Evolutionary conservation across 2,113 vertebrate species (phyloP), one percentile per base, ranked within the genome.

Genomic region (Scomber colias): DNA sequence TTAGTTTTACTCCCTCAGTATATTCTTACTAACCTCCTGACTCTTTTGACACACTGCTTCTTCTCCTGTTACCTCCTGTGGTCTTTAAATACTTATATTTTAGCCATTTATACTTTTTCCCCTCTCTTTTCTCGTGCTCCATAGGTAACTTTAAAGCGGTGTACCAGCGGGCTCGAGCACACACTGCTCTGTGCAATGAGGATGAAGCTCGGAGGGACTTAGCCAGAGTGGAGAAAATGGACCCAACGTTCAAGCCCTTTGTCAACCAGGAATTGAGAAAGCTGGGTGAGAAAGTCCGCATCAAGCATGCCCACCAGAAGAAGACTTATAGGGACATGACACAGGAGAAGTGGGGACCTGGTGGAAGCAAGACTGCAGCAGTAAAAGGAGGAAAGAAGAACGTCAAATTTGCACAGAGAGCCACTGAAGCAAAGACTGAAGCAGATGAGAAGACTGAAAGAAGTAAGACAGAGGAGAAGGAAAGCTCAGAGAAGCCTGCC

Each of bases 131-230:
- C 54, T 76, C 45, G 7, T 30, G 11, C 50, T 51, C 48, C 65
- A 21, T 72, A 97, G 97, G 94, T 79, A 96, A 97, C 0, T 89
- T 95, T 71, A 96, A 96, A 77, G 96, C 95, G 0, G 90, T 95
- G 74, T 96, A 96, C 92, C 96, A 97, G 84, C 92, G 95, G 3
- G 95, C 94, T 0, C 92, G 92, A 31, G 96, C 96, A 0, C 95
- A 97, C 0, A 88, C 94, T 0, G 94, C 96, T 0, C 76, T 97
- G 40, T 94, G 93, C 94, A 91, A 96, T 0, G 93, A 96, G 75
- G 88, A 91, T 6, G 90, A 96, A 87, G 95, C 95, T 0, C 90
- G 86, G 19, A 77, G 83, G 13, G 94, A 95, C 75, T 96, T 96
- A 64, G 56, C 81, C 40, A 87, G 65, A 1, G 93, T 95, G 76